A percentile compares a stretch with the other conserved stretches of the same genome.
Conservation (phyloP, 2,797 vertebrate species). For the Sphenopsis melanotis region DNA sequence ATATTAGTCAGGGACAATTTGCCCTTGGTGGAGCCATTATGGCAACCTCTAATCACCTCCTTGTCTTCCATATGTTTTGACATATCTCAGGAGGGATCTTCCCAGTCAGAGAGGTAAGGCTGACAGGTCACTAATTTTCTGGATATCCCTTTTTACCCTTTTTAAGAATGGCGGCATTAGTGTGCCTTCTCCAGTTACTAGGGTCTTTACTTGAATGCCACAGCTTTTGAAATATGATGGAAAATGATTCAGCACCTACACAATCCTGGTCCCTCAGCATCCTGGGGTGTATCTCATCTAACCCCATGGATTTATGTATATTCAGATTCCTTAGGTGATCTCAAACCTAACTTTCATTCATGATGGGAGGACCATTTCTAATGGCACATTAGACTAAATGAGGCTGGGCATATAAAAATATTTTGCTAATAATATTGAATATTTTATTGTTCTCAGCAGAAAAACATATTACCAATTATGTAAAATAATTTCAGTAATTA, state of each 20-base stretch:
- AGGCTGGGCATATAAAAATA: neutral
- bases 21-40: neutral
- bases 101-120: neutral
- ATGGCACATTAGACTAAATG: neutral
- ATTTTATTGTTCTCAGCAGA: neutral
- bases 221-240: neutral
- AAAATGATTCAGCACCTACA: neutral
- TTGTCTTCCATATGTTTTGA: neutral
- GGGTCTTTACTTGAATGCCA: neutral
- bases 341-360: neutral
- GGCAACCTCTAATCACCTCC: neutral
- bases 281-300: neutral
- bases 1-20: neutral
- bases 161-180: neutral
- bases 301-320: fast-evolving
- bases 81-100: neutral
- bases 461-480: neutral
- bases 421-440: neutral
- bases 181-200: neutral
- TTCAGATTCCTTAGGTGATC: neutral
- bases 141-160: neutral
- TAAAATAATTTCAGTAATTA: neutral
- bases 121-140: neutral
- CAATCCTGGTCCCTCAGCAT: neutral
- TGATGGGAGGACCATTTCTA: neutral